These are phyloP conservation scores for Leuciscus waleckii DNA, from an alignment of 2,797 vertebrate species.

Conservation along the genomic window DNA sequence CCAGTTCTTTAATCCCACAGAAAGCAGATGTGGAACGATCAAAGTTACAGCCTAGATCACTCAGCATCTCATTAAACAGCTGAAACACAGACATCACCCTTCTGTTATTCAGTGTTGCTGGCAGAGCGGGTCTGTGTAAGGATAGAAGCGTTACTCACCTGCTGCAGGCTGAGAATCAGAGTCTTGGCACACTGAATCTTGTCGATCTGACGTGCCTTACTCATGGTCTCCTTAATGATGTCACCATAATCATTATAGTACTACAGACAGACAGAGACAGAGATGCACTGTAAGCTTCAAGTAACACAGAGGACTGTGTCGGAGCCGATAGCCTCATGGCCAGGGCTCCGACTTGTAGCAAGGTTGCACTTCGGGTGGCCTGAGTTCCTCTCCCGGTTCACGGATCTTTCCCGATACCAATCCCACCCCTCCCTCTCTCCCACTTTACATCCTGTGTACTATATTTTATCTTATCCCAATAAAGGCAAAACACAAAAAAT, in stretches of 20 bases:
- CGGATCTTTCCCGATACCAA: background rate
- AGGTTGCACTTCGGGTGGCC: background rate
- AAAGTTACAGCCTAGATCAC: conserved; percentile 87
- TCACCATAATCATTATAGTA: conserved; percentile 91
- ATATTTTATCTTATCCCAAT: background rate
- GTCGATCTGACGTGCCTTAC: conserved; percentile 88
- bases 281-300: background rate
- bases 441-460: background rate
- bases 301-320: background rate
- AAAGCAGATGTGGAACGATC: conserved; percentile 87
- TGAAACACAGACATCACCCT: conserved; percentile 61
- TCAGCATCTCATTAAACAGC: conserved; percentile 91
- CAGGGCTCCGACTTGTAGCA: background rate
- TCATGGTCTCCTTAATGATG: conserved; percentile 91
- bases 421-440: too few relatives aligned
- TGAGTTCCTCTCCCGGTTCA: background rate
- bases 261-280: conserved; percentile 62
- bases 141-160: conserved; percentile 74
- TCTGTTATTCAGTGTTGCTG: background rate
- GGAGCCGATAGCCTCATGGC: background rate
- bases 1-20: conserved; percentile 88
- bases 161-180: conserved; percentile 88
- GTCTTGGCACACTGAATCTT: conserved; percentile 91
- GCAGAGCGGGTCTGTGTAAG: background rate
- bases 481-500: background rate